A percentile compares a stretch with the other conserved stretches of the same genome.
Conservation (phyloP, 2,888 invertebrate genomes). For the Junonia oenone region DNA sequence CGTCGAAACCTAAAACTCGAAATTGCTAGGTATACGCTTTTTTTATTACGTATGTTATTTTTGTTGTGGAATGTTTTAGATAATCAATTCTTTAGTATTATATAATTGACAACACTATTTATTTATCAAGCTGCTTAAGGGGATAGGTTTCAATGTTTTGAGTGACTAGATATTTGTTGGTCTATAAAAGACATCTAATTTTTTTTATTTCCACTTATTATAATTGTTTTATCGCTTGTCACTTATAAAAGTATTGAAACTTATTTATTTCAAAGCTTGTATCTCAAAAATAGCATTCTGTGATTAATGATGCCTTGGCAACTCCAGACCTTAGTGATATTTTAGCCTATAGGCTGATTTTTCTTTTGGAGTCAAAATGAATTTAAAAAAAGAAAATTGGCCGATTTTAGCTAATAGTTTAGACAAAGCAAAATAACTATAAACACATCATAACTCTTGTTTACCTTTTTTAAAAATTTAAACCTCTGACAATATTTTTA, state of each 20-base stretch:
- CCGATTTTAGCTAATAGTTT: constrained; percentile 40
- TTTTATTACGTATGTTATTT: constrained; percentile 39
- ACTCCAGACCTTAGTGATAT: constrained; percentile 52
- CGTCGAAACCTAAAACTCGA: constrained; percentile 47
- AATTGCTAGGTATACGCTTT: constrained; percentile 53
- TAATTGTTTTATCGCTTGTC: constrained; percentile 32
- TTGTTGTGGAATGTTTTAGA: constrained; percentile 42
- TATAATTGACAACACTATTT: constrained; percentile 38
- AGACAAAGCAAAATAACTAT: constrained; percentile 32
- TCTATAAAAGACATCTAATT: constrained; percentile 7
- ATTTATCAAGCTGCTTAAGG: constrained; percentile 20
- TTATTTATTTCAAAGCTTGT: constrained; percentile 29
- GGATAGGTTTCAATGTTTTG: constrained; percentile 24
- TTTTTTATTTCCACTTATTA: constrained; percentile 24
- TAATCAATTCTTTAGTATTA: constrained; percentile 39
- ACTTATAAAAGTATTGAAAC: constrained; percentile 20
- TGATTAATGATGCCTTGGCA: constrained; percentile 65
- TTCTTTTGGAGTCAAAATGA: constrained; percentile 34
- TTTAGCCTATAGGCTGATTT: constrained; percentile 42
- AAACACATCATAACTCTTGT: constrained; percentile 5
- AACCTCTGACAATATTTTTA: background rate
- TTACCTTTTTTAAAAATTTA: background rate
- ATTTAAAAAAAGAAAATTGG: constrained; percentile 29
- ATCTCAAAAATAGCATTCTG: constrained; percentile 57
- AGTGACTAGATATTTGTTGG: constrained; percentile 30